These are phyloP conservation scores for Guaruba guarouba DNA, from an alignment of 2,113 vertebrate genomes.

Conservation along the genomic window DNA sequence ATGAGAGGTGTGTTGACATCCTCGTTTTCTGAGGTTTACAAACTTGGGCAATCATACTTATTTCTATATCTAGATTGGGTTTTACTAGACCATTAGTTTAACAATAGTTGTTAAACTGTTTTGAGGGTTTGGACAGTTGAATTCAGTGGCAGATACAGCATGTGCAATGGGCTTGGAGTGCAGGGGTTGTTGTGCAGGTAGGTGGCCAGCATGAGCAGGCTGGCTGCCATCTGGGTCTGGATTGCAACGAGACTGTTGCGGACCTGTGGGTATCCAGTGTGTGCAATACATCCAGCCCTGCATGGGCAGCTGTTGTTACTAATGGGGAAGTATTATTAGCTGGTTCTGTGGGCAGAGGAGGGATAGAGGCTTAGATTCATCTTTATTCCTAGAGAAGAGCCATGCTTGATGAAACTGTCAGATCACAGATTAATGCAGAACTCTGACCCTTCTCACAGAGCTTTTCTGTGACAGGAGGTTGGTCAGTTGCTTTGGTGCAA, in stretches of 20 bases:
- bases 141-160: not conserved
- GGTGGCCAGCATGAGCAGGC: not conserved
- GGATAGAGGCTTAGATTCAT: not conserved
- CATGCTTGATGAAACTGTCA: not conserved
- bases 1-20: not conserved
- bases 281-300: not conserved
- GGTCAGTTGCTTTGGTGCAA: rapidly evolving
- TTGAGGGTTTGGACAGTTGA: not conserved
- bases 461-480: not conserved
- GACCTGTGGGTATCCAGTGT: rapidly evolving
- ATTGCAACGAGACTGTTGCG: rapidly evolving
- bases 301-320: not conserved
- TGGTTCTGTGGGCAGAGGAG: not conserved
- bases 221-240: not conserved
- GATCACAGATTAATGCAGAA: not conserved
- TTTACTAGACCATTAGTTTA: not conserved
- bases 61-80: not conserved
- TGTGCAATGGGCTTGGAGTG: not conserved
- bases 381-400: not conserved
- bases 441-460: not conserved
- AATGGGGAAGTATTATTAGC: not conserved
- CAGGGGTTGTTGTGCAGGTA: not conserved
- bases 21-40: not conserved
- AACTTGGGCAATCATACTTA: not conserved
- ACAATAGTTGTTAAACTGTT: not conserved